Conservation (phyloP, 64 coral and sea anemone species). For the Dendronephthya gigantea region DNA sequence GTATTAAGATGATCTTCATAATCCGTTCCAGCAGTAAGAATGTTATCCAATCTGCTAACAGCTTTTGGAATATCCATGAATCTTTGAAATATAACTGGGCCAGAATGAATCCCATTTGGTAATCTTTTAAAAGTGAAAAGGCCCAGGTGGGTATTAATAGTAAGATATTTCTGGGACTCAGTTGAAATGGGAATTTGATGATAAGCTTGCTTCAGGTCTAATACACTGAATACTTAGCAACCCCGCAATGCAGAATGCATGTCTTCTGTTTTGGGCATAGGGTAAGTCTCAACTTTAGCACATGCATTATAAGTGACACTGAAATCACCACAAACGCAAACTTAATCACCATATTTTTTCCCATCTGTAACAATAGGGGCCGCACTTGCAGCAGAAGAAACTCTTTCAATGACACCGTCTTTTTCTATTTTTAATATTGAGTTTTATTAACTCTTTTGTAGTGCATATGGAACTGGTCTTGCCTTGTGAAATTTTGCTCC, state of each 20-base stretch:
- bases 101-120: slow-evolving; percentile 19
- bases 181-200: background rate
- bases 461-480: slow-evolving; percentile 34
- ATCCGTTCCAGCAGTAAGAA: background rate
- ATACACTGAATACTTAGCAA: background rate
- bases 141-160: background rate
- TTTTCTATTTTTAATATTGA: slow-evolving; percentile 45
- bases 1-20: background rate
- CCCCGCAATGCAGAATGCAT: background rate
- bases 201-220: background rate
- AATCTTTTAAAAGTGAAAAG: background rate
- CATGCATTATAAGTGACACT: background rate
- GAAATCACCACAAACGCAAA: slow-evolving; percentile 17
- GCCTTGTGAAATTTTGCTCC: slow-evolving; percentile 25
- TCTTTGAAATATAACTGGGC: slow-evolving; percentile 11
- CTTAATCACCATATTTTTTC: slow-evolving; percentile 38
- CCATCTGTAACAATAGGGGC: slow-evolving; percentile 41
- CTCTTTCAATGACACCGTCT: slow-evolving; percentile 41
- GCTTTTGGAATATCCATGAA: slow-evolving; percentile 21
- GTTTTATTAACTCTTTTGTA: background rate
- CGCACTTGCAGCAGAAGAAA: slow-evolving; percentile 41
- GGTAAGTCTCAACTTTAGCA: slow-evolving; percentile 10
- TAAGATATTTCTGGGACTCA: background rate
- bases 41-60: background rate
- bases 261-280: slow-evolving; percentile 21